Evolutionary conservation across 2,797 vertebrate genomes (phyloP), one percentile per base, ranked within the genome.

Genomic region (Syngnathus rostellatus): DNA sequence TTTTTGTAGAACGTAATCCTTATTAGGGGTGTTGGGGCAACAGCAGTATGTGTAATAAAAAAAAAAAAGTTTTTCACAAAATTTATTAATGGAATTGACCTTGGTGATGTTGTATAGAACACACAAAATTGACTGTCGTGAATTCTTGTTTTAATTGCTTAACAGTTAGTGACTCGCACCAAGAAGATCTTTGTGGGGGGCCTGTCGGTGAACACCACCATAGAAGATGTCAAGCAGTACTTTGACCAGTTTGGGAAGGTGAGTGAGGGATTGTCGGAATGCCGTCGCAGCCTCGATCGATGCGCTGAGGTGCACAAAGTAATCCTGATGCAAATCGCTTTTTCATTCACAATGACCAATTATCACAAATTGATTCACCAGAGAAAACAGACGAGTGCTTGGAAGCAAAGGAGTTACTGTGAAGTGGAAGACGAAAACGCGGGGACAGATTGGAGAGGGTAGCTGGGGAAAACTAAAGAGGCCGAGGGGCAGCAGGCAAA

Each of bases 151-250:
- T 61, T 25, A 9, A 62, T 54, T 53, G 25, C 39, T 86, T 64
- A 86, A 80, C 90, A 99, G 97, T 91, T 98, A 88, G 97, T 99
- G 92, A 99, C 97, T 80, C 93, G 96, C 85, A 98, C 96, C 74
- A 99, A 99, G 94, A 99, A 98, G 92, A 98, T 98, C 90, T 99
- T 99, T 88, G 96, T 99, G 54, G 97, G 97, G 72, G 97, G 97
- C 70, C 89, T 99, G 76, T 99, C 97, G 0, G 97, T 99, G 85
- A 99, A 95, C 90, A 99, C 97, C 68, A 98, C 96, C 4, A 95
- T 98, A 81, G 97, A 99, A 74, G 97, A 99, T 43, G 97, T 99
- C 79, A 99, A 98, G 83, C 95, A 98, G 50, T 99, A 99, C 86
- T 99, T 99, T 0, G 97, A 99, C 86, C 97, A 99, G 88, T 99